Conservation (phyloP, 2,113 vertebrate genomes). For the Aegotheles bennettii region DNA sequence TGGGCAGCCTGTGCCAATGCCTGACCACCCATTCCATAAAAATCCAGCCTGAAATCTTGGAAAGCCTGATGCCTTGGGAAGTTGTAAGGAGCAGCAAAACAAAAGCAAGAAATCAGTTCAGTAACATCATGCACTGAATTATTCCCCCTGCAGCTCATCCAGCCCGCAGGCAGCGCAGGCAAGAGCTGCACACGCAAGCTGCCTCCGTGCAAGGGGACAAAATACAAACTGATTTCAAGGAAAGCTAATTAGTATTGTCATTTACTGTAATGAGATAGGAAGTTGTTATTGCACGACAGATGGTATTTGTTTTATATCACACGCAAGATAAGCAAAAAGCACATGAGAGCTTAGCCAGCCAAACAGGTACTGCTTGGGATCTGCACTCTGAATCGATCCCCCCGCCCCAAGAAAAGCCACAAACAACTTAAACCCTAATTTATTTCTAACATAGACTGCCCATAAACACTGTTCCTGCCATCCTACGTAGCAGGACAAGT, state of each 20-base stretch:
- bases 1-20: too few relatives aligned
- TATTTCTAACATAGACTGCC: not conserved
- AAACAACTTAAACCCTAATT: not conserved
- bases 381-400: not conserved
- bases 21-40: too few relatives aligned
- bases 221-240: constrained; percentile 58
- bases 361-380: constrained; percentile 14
- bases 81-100: not conserved
- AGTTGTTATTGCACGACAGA: constrained; percentile 62
- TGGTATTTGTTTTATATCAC: constrained; percentile 67
- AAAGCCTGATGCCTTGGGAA: too few relatives aligned
- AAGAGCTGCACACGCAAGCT: not conserved
- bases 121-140: not conserved
- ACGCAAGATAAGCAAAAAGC: constrained; percentile 68
- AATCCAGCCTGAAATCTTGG: too few relatives aligned
- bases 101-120: not conserved
- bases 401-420: not conserved
- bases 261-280: constrained; percentile 65
- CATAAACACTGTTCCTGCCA: rapidly evolving
- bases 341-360: not conserved
- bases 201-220: constrained; percentile 20
- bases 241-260: constrained; percentile 62
- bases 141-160: not conserved
- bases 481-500: too few relatives aligned
- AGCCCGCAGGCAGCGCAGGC: not conserved